Evolutionary conservation across 2,888 invertebrate genomes (phyloP).

Genomic region (Macaria notata): DNA sequence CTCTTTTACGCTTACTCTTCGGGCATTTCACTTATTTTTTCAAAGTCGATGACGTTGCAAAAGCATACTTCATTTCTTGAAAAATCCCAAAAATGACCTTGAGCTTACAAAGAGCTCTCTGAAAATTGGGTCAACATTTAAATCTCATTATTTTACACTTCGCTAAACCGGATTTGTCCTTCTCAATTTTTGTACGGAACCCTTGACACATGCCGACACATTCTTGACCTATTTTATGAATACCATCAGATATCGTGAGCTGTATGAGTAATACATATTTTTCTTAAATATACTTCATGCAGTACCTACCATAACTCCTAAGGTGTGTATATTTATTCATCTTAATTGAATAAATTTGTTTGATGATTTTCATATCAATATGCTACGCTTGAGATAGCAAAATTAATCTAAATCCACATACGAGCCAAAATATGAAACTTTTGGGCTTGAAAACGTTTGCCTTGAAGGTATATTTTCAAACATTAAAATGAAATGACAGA

Average conservation of each 20-base stretch:
- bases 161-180: background rate
- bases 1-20: too few relatives aligned
- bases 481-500: too few relatives aligned
- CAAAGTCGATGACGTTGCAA: background rate
- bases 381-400: too few relatives aligned
- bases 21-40: too few relatives aligned
- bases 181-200: slow-evolving; percentile 14
- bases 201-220: slow-evolving; percentile 20
- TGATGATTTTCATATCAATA: too few relatives aligned
- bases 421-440: too few relatives aligned
- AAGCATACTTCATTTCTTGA: background rate
- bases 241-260: slow-evolving; percentile 17
- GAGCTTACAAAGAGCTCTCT: slow-evolving; percentile 1
- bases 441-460: too few relatives aligned
- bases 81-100: background rate
- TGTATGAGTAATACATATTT: slow-evolving; percentile 21
- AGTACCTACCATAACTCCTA: too few relatives aligned
- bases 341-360: too few relatives aligned
- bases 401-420: too few relatives aligned
- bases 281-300: background rate
- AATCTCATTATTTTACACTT: slow-evolving; percentile 3
- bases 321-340: too few relatives aligned
- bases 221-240: slow-evolving; percentile 24
- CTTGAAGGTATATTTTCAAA: too few relatives aligned
- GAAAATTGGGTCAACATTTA: slow-evolving; percentile 10